Evolutionary conservation across 1,140 invertebrate genomes (phyloP), one percentile per base, ranked within the genome.

Genomic region (Drosophila albomicans): DNA sequence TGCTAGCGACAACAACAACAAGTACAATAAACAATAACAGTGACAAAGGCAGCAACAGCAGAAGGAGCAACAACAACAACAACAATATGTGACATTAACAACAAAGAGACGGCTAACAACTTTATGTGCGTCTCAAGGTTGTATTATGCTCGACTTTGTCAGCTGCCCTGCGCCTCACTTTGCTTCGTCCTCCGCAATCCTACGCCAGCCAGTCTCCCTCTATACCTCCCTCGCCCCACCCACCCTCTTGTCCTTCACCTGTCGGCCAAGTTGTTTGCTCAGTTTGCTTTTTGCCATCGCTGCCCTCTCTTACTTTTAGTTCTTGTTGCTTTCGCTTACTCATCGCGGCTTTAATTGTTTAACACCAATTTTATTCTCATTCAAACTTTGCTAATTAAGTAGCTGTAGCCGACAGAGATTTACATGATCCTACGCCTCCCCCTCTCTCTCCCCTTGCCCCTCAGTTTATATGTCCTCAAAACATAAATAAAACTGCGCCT

Each of bases 331-430:
- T 25, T 56, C 38, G 71, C 57, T 38, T 64, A 28, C 61, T 64
- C 67, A 52, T 58, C 28, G 64, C 52, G 48, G 38, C 46, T 76
- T 70, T 76, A 71, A 72, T 74, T 85, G 73, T 81, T 78, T 65
- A 75, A 75, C 68, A 75, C 69, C 82, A 65, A 67, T 77, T 74
- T 65, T 52, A 67, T 70, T 81, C 63, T 46, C 38, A 52, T 74
- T 48, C 15, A 52, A 85, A 85, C 82, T 85, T 85, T 85, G 57
- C 78, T 75, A 85, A 85, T 85, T 85, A 85, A 75, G 74, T 68
- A 81, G 51, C 58, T 70, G 66, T 62, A 49, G 58, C 51, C 51
- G 72, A 48, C 72, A 63, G 72, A 69, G 72, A 69, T 70, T 62
- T 49, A 49, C 58, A 63, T 35, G 41, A 28, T 41, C 5, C 43